Conservation (phyloP, 2,113 vertebrate genomes). For the Leucopsar rothschildi region DNA sequence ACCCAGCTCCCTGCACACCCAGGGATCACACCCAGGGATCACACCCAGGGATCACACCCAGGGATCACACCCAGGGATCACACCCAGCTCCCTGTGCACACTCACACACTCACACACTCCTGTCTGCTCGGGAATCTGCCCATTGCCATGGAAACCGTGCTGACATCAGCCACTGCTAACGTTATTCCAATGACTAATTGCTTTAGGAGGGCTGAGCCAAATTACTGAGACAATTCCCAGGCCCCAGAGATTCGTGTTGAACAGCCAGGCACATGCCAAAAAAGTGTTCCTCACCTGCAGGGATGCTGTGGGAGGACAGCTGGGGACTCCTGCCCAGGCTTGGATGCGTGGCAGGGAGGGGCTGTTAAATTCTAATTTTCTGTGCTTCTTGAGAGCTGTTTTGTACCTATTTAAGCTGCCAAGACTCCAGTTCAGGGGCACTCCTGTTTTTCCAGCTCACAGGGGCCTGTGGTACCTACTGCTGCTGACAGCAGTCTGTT, state of each 20-base stretch:
- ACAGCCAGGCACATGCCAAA: background rate
- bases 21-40: no score
- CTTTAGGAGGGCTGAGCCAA: background rate
- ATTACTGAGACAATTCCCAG: background rate
- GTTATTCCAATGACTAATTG: slow-evolving; percentile 21
- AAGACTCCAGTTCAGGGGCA: background rate
- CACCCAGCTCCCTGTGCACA: no score
- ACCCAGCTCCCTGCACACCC: no score
- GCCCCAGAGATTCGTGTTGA: background rate
- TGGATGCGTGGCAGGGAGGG: background rate
- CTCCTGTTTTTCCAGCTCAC: background rate
- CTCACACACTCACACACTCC: background rate
- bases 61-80: no score
- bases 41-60: no score
- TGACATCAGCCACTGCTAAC: slow-evolving; percentile 4
- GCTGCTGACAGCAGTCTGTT: background rate
- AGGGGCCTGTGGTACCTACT: background rate
- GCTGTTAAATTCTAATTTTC: background rate
- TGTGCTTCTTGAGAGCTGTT: background rate
- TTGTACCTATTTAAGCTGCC: background rate
- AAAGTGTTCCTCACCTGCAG: background rate
- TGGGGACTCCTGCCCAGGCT: background rate
- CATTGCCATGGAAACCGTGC: slow-evolving; percentile 10
- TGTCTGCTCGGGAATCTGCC: background rate
- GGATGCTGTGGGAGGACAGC: background rate